A percentile compares a stretch with the other conserved stretches of the same genome.
phyloP scores from a whole-genome alignment of 2,113 vertebrate genomes.

The Porphyrio hochstetteri region DNA sequence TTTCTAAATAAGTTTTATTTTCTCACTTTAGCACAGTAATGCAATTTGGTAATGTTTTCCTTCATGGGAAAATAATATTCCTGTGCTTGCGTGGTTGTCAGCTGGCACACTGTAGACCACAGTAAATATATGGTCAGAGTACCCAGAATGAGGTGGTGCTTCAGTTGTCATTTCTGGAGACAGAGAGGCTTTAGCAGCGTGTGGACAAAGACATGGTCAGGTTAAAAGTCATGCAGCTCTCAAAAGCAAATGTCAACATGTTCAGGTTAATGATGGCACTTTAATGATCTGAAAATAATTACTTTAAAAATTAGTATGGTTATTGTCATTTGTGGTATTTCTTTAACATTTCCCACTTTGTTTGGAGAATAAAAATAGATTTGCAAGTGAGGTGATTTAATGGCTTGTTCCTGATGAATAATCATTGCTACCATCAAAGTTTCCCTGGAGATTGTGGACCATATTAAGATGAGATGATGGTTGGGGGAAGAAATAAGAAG shows the following conservation, averaged over 20 bases:
- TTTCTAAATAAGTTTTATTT: constrained; percentile 33
- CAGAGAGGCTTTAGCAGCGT: background rate
- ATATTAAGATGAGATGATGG: background rate
- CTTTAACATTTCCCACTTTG: fast-evolving
- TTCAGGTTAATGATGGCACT: background rate
- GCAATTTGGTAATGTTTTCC: background rate
- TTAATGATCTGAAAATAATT: background rate
- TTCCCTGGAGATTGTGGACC: background rate
- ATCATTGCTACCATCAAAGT: background rate
- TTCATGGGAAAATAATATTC: background rate
- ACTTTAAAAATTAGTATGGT: background rate
- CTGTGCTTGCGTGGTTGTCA: background rate
- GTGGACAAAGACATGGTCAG: background rate
- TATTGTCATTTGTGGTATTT: background rate
- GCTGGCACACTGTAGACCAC: background rate
- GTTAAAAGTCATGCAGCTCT: background rate
- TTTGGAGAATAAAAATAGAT: background rate
- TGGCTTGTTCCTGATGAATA: background rate
- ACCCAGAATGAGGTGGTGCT: background rate
- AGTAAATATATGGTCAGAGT: background rate
- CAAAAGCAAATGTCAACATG: background rate
- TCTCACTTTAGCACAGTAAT: constrained; percentile 13
- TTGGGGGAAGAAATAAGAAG: background rate
- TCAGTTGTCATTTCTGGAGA: background rate
- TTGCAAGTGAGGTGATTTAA: background rate